A percentile compares a stretch with the other conserved stretches of the same genome.
Conservation (phyloP, 2,797 vertebrate species). For the Acomys russatus region DNA sequence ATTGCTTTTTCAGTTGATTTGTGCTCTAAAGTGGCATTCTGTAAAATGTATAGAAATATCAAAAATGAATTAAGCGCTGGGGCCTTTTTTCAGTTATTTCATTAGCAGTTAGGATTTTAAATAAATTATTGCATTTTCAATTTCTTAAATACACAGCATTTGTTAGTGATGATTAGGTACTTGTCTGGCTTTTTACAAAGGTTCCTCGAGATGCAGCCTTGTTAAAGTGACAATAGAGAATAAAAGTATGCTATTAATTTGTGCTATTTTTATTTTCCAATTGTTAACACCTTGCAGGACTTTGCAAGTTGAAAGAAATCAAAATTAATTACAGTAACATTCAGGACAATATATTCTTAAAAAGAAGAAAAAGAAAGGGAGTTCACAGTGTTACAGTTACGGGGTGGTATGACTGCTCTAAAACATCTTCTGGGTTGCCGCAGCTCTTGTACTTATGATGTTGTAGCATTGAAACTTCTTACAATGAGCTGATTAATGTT, state of each 20-base stretch:
- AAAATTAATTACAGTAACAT: background rate
- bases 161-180: constrained; percentile 62
- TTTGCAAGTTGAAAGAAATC: background rate
- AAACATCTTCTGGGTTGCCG: too few relatives aligned
- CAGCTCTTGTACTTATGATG: background rate
- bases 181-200: constrained; percentile 33
- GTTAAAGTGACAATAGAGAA: constrained; percentile 51
- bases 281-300: background rate
- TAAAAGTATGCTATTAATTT: background rate
- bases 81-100: constrained; percentile 35
- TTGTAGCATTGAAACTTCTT: background rate
- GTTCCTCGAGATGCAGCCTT: constrained; percentile 34
- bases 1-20: constrained; percentile 31
- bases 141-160: constrained; percentile 59
- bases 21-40: constrained; percentile 45
- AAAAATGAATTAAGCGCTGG: constrained; percentile 39
- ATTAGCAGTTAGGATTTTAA: constrained; percentile 63
- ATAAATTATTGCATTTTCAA: constrained; percentile 44
- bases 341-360: background rate
- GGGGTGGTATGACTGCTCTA: background rate
- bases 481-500: constrained; percentile 41
- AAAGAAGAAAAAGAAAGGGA: background rate
- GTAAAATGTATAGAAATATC: constrained; percentile 64
- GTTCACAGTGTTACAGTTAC: background rate
- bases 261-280: constrained; percentile 39